These are phyloP conservation scores for Coranthus polyacanthus DNA, from an alignment of 2,797 vertebrate species.

Conservation along the genomic window DNA sequence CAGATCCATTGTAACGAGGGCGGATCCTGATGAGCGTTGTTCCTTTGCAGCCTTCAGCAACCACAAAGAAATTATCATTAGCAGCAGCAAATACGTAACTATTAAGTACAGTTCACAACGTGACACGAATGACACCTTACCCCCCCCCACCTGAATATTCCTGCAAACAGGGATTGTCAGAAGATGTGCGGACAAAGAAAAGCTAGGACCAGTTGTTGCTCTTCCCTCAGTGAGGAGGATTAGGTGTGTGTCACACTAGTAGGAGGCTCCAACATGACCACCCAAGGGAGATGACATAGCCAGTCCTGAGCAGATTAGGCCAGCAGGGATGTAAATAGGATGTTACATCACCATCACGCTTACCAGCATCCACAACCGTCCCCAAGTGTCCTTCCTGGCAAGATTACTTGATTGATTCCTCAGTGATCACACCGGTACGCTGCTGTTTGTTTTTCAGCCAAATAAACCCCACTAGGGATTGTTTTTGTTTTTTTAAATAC, in stretches of 20 bases:
- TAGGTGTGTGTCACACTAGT: constrained; percentile 48
- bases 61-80: constrained; percentile 18
- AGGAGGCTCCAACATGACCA: constrained; percentile 51
- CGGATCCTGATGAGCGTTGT: background rate
- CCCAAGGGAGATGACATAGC: constrained; percentile 72
- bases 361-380: constrained; percentile 54
- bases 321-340: constrained; percentile 76
- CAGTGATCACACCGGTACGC: constrained; percentile 9
- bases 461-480: background rate
- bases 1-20: constrained; percentile 39
- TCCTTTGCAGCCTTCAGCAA: constrained; percentile 25
- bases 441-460: constrained; percentile 7
- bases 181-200: constrained; percentile 4
- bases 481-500: background rate
- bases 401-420: constrained; percentile 54
- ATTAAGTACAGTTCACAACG: constrained; percentile 6
- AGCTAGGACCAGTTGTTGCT: constrained; percentile 17
- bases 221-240: constrained; percentile 47
- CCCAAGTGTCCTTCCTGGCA: constrained; percentile 39
- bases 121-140: background rate
- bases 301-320: constrained; percentile 73
- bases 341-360: constrained; percentile 75
- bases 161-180: background rate
- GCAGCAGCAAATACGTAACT: background rate
- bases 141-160: background rate